Evolutionary conservation across 2,888 invertebrate genomes (phyloP), one percentile per base, ranked within the genome.

Genomic region (Lacanobia wlatinum): DNA sequence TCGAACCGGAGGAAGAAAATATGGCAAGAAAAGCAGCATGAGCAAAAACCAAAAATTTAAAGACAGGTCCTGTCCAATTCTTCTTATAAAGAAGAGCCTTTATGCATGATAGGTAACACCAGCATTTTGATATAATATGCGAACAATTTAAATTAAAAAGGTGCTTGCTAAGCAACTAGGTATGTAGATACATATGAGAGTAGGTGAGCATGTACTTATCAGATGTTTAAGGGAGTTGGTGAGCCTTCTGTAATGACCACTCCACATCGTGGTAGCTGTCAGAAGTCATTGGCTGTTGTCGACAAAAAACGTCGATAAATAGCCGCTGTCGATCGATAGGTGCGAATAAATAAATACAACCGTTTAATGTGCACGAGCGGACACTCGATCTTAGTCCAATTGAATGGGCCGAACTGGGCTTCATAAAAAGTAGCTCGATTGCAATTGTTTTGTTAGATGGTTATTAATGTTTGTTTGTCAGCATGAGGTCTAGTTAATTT

Each of bases 251-350:
- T 40, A 43, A 34, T 53, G 40, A 68, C 18, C 10, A 23, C 53
- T 14, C 2, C 16, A 21, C 21, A 40, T 9, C 23, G 14, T 38
- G 21, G 12, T 59, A n/a, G n/a, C 40, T 63, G 56, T 66, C 59
- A 67, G 79, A 70, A 65, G 75, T 59, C 61, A 53, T 69, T 79
- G 65, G 78, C 79, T 76, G 64, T 62, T 69, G 76, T 75, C 69
- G 74, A 78, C 78, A 84, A 84, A 81, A 76, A 85, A 58, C 53
- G 14, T 71, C 74, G 76, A 80, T 67, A 75, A 87, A 86, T 87
- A 67, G 80, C 73, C 53, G 66, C 67, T 70, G 82, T 80, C 81
- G 63, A 66, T 67, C 62, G 82, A 72, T 76, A 70, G 63, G 63
- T 73, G 70, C 56, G 53, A 72, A 80, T 60, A 70, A 28, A 76